phyloP scores from a whole-genome alignment of 2,888 invertebrate species.

The Dolichomitus sp. region DNA sequence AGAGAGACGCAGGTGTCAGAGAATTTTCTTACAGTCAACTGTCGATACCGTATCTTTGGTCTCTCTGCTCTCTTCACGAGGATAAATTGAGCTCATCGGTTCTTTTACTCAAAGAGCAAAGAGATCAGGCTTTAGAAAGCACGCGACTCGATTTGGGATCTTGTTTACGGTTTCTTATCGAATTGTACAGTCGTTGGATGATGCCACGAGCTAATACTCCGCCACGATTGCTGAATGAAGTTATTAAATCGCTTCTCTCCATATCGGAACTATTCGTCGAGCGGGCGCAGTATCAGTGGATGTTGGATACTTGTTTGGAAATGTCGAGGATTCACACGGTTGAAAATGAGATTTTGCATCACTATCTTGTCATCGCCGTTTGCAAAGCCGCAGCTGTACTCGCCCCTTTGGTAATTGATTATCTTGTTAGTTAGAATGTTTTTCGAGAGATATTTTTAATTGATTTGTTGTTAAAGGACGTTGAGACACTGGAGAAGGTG shows the following conservation, averaged over 20 bases:
- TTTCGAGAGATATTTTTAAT: not conserved
- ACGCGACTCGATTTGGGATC: conserved; percentile 93
- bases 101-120: conserved; percentile 81
- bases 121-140: conserved; percentile 83
- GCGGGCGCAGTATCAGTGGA: conserved; percentile 92
- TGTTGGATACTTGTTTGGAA: conserved; percentile 91
- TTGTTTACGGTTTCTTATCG: conserved; percentile 96
- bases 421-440: not conserved
- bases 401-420: conserved; percentile 86
- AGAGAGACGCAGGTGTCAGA: conserved; percentile 70
- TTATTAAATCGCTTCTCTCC: conserved; percentile 90
- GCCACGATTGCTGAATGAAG: conserved; percentile 87
- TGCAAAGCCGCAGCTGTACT: conserved; percentile 91
- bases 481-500: conserved; percentile 88
- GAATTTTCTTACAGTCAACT: conserved; percentile 80
- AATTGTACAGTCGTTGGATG: conserved; percentile 94
- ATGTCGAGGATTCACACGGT: conserved; percentile 89
- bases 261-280: conserved; percentile 93
- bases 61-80: conserved; percentile 81
- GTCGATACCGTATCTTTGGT: conserved; percentile 83
- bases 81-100: conserved; percentile 81
- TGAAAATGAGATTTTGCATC: conserved; percentile 93
- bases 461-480: conserved; percentile 85
- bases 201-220: conserved; percentile 87
- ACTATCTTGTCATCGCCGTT: conserved; percentile 90